Evolutionary conservation across 2,113 vertebrate species (phyloP), one percentile per base, ranked within the genome.

Genomic region (Candoia aspera): DNA sequence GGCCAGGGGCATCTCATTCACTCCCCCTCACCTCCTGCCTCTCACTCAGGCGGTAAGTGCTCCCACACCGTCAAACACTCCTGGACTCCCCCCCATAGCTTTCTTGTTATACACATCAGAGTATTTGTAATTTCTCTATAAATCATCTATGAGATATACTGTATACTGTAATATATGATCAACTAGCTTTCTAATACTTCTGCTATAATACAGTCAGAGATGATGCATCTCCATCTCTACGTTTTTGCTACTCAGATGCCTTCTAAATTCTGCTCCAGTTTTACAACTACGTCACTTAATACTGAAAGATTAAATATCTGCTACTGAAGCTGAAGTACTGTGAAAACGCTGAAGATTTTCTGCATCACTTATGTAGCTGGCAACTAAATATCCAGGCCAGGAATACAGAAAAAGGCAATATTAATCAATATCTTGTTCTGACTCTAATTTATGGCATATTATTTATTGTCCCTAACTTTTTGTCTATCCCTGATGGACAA

Each of bases 201-300:
- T 23, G 92, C 91, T 1, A 1, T 24, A 68, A 68, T 68, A 68
- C 29, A 29, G 6, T 42, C 57, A 23, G 15, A 90, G 92, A 90
- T 1, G 23, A 87, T 95, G 91, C 95, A 96, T 37, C 83, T 95
- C 93, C 95, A 62, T 95, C 95, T 96, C 90, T 91, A 95, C 95
- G 95, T 83, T 92, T 91, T 96, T 84, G 96, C 95, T 83, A 21
- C 17, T 83, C 73, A 8, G 15, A n/a, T 53, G 12, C 54, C 26
- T 53, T 85, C 23, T 87, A 53, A 87, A 87, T 11, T 91, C 33
- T 26, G 49, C 55, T 93, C 58, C 85, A 29, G 54, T 26, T 96
- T 53, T 4, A 86, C 84, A 85, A 85, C 26, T 2, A 10, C 54
- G 55, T 17, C 26, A 6, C 26, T 13, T 84, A 84, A 84, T 17